Percentiles rank a stretch among this genome's conserved stretches.
Evolutionary conservation across 2,888 invertebrate genomes (phyloP).

Genomic region (Strigamia maritima): DNA sequence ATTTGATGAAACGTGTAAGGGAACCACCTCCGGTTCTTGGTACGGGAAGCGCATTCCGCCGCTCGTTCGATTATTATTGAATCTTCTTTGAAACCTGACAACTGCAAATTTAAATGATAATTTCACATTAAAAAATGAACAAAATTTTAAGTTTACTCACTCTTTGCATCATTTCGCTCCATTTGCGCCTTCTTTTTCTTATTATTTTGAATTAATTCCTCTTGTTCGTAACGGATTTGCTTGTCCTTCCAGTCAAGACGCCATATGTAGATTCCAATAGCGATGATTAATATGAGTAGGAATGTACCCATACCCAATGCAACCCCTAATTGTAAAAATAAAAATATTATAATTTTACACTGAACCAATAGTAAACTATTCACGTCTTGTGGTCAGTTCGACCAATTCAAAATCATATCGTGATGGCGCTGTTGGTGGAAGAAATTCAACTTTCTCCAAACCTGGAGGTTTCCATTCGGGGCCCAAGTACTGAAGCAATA

Average conservation of each 20-base stretch:
- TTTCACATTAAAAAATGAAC: not conserved
- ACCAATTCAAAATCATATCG: conserved; percentile 35
- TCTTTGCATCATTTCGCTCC: not conserved
- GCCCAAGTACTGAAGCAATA: conserved; percentile 34
- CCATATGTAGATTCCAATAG: conserved; percentile 70
- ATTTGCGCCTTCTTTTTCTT: not conserved
- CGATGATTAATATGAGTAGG: conserved; percentile 67
- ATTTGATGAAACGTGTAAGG: not conserved
- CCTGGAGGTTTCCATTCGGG: conserved; percentile 35
- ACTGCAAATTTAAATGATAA: not conserved
- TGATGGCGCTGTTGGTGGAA: not conserved
- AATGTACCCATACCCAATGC: conserved; percentile 74
- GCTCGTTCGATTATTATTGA: not conserved
- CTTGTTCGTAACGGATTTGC: conserved; percentile 60
- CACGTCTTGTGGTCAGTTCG: conserved; percentile 41
- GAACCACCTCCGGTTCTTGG: not conserved
- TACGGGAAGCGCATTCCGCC: too few species aligned
- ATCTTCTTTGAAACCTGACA: not conserved
- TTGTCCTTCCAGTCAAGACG: conserved; percentile 71
- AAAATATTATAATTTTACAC: too few species aligned
- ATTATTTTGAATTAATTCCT: not conserved
- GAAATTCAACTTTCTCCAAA: conserved; percentile 36
- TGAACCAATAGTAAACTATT: not conserved
- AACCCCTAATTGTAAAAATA: conserved; percentile 57
- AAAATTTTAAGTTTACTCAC: not conserved